Conservation (phyloP, 2,797 vertebrate genomes). For the Trichosurus vulpecula region DNA sequence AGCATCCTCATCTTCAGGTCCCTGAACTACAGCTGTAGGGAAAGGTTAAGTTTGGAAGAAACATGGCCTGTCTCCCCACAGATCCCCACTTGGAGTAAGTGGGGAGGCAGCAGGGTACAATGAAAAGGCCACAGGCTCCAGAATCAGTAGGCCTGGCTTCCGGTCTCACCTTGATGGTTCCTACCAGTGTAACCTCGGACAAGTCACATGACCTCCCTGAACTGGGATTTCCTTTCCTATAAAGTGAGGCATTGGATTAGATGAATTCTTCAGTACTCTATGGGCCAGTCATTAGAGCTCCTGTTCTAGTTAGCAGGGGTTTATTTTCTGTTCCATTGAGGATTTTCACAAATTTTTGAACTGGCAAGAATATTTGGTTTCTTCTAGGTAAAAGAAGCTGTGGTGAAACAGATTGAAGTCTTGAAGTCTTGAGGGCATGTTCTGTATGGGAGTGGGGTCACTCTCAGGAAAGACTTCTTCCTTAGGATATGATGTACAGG, state of each 20-base stretch:
- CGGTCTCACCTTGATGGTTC: background rate
- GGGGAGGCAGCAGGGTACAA: background rate
- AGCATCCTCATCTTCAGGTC: background rate
- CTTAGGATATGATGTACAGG: background rate
- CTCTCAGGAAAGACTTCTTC: background rate
- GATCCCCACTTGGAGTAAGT: background rate
- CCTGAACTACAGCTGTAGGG: background rate
- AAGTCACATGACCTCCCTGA: background rate
- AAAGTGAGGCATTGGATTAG: background rate
- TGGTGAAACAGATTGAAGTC: background rate
- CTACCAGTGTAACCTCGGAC: background rate
- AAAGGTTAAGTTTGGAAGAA: background rate
- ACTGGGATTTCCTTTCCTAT: background rate
- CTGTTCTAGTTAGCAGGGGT: background rate
- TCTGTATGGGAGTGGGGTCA: background rate
- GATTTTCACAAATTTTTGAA: background rate
- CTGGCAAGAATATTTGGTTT: background rate
- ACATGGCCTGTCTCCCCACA: background rate
- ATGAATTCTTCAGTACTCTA: background rate
- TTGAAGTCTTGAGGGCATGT: background rate
- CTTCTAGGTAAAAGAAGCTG: background rate
- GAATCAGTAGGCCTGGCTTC: background rate
- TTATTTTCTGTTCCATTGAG: background rate
- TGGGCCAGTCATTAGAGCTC: background rate
- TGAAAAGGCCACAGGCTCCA: background rate